Evolutionary conservation across 2,113 vertebrate species (phyloP).

Genomic region (Pycnonotus jocosus): DNA sequence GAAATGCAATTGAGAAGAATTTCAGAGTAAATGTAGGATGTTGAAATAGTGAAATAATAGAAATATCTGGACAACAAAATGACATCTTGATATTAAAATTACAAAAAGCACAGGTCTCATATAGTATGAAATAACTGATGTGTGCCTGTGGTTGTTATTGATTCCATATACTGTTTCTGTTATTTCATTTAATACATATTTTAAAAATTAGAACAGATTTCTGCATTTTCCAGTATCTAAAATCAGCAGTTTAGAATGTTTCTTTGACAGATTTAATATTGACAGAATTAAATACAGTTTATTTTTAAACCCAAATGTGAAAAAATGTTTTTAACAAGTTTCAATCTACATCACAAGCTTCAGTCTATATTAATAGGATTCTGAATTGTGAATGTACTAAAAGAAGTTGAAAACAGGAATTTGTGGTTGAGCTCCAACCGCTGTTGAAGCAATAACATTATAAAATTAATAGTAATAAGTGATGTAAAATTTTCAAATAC

Average conservation of each 20-base stretch:
- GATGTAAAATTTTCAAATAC: background rate
- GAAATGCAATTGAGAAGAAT: background rate
- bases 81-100: background rate
- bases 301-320: background rate
- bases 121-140: background rate
- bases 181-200: background rate
- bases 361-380: background rate
- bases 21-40: background rate
- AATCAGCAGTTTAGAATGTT: background rate
- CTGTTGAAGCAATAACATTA: background rate
- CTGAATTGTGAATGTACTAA: background rate
- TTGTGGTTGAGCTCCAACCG: background rate
- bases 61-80: background rate
- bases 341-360: background rate
- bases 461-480: background rate
- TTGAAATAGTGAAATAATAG: background rate
- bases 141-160: background rate
- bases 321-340: background rate
- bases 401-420: background rate
- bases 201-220: background rate
- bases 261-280: background rate
- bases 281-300: background rate
- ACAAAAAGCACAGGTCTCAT: background rate
- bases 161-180: background rate
- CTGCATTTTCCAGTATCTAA: background rate